Evolutionary conservation across 2,888 invertebrate genomes (phyloP).

Genomic region (Drosophila nr. medialis): DNA sequence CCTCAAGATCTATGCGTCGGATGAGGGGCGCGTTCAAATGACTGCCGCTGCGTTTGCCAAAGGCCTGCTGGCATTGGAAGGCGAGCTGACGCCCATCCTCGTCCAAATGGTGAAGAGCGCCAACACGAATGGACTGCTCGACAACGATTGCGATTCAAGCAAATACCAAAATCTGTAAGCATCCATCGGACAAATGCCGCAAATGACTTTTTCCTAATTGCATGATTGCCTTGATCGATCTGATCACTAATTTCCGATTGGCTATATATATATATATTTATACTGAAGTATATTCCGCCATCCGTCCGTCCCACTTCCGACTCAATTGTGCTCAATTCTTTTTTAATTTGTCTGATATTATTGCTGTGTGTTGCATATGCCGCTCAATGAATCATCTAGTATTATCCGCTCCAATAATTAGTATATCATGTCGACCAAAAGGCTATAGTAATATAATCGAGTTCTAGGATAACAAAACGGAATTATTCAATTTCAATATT

Average conservation of each 20-base stretch:
- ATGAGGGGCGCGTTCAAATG: conserved; percentile 99
- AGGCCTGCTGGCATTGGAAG: conserved; percentile 98
- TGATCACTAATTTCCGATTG: background rate
- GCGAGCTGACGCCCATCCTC: conserved; percentile 98
- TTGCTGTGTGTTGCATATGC: background rate
- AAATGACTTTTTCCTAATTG: background rate
- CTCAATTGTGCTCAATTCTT: background rate
- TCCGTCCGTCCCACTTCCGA: background rate
- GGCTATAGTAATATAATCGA: background rate
- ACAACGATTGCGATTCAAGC: conserved; percentile 98
- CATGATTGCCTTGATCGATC: background rate
- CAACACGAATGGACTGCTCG: conserved; percentile 98
- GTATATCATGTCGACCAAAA: background rate
- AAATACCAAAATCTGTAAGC: conserved; percentile 96
- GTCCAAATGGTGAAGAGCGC: conserved; percentile 99
- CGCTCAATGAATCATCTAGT: background rate
- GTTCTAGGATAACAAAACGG: background rate
- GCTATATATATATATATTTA: background rate
- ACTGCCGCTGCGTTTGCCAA: conserved; percentile 99
- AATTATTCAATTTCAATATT: background rate
- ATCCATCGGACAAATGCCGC: background rate
- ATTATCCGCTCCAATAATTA: background rate
- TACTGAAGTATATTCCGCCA: background rate
- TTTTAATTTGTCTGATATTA: background rate
- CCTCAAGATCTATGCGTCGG: conserved; percentile 99